These are phyloP conservation scores for Heliopora coerulea DNA, from an alignment of 92 coral and sea anemone genomes.

Conservation along the genomic window DNA sequence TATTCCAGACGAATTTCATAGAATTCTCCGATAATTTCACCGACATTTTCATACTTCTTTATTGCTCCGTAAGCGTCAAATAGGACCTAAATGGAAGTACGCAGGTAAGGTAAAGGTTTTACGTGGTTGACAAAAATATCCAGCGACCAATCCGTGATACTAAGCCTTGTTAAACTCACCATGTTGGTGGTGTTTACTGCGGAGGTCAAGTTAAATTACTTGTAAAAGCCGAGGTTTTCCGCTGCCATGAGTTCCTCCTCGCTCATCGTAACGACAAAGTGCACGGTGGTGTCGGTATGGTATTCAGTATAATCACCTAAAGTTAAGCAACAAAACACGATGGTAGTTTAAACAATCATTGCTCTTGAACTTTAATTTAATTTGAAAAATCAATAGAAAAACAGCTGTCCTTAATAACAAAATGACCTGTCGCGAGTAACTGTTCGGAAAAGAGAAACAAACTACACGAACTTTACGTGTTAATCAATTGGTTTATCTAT, in stretches of 20 bases:
- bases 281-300: conserved; percentile 86
- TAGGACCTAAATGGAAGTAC: conserved; percentile 60
- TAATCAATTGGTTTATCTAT: too few species aligned
- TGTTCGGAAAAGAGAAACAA: too few species aligned
- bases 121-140: too few species aligned
- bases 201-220: conserved; percentile 77
- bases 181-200: conserved; percentile 73
- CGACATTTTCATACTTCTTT: conserved; percentile 75
- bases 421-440: too few species aligned
- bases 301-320: conserved; percentile 91
- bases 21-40: conserved; percentile 68
- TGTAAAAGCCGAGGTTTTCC: conserved; percentile 76
- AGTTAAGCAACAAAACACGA: background rate
- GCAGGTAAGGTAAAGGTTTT: too few species aligned
- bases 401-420: too few species aligned
- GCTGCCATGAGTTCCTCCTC: conserved; percentile 85
- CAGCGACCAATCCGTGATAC: too few species aligned
- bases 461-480: too few species aligned
- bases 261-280: conserved; percentile 68
- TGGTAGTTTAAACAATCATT: background rate
- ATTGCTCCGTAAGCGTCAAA: conserved; percentile 90
- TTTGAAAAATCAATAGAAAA: too few species aligned
- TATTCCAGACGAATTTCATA: conserved; percentile 73
- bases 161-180: conserved; percentile 64
- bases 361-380: background rate